Evolutionary conservation across 2,888 invertebrate species (phyloP).

Genomic region (Tipula unca): DNA sequence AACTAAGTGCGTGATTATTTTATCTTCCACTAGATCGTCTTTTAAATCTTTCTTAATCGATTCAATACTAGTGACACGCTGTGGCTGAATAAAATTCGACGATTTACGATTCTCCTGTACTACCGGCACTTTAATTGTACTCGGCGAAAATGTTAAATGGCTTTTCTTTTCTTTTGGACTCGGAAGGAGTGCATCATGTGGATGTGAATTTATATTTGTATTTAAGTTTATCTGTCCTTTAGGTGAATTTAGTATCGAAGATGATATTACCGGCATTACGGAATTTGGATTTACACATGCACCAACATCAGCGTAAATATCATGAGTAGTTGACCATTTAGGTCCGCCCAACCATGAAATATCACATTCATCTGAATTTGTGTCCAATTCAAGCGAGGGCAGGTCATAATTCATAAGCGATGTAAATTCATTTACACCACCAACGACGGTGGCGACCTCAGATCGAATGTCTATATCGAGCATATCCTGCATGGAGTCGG

Average conservation of each 20-base stretch:
- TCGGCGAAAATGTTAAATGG: conserved; percentile 63
- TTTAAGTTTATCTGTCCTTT: conserved; percentile 35
- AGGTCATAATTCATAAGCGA: conserved; percentile 39
- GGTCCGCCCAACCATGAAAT: conserved; percentile 30
- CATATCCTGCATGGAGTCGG: conserved; percentile 79
- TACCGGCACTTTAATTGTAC: conserved; percentile 55
- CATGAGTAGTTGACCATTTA: conserved; percentile 47
- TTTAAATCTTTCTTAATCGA: conserved; percentile 57
- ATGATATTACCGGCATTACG: conserved; percentile 71
- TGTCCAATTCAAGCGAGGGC: conserved; percentile 42
- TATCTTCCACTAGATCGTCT: conserved; percentile 46
- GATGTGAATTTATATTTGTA: conserved; percentile 24
- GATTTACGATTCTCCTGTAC: conserved; percentile 39
- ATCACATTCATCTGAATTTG: conserved; percentile 33
- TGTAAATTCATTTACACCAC: conserved; percentile 59
- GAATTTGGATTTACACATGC: conserved; percentile 72
- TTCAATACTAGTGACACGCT: conserved; percentile 35
- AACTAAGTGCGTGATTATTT: conserved; percentile 30
- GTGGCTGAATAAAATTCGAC: conserved; percentile 19
- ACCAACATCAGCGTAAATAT: conserved; percentile 68
- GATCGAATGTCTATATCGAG: conserved; percentile 82
- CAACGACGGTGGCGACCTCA: conserved; percentile 72
- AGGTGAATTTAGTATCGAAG: conserved; percentile 37
- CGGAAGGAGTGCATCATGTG: conserved; percentile 43
- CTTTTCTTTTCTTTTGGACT: conserved; percentile 61